phyloP scores from a whole-genome alignment of 2,888 invertebrate species.

The Nudaria mundana region DNA sequence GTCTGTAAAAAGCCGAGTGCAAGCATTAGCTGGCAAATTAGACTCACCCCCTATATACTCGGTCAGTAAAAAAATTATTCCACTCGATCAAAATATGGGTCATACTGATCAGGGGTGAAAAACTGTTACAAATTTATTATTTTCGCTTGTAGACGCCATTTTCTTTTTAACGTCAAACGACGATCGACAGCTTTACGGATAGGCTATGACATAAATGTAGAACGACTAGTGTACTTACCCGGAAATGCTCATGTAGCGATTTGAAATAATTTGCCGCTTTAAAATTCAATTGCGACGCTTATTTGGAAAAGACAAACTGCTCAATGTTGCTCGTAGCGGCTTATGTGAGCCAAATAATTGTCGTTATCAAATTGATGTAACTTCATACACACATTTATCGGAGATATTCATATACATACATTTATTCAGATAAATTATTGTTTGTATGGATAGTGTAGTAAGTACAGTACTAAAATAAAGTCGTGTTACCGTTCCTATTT shows the following conservation, averaged over 20 bases:
- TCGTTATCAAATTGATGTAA: slow-evolving; percentile 39
- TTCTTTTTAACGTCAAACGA: slow-evolving; percentile 32
- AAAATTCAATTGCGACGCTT: slow-evolving; percentile 40
- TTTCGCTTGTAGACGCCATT: slow-evolving; percentile 58
- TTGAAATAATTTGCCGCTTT: slow-evolving; percentile 46
- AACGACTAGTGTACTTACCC: slow-evolving; percentile 44
- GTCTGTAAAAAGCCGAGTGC: slow-evolving; percentile 69
- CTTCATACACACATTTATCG: slow-evolving; percentile 18
- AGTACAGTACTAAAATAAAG: no score
- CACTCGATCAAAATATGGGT: slow-evolving; percentile 55
- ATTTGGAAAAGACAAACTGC: slow-evolving; percentile 55
- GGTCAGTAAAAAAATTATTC: slow-evolving; percentile 67
- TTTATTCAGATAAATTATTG: slow-evolving; percentile 15
- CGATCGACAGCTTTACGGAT: slow-evolving; percentile 53
- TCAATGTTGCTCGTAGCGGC: slow-evolving; percentile 36
- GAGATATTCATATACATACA: slow-evolving; percentile 19
- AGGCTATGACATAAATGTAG: slow-evolving; percentile 45
- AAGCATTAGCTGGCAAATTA: slow-evolving; percentile 65
- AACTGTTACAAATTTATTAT: slow-evolving; percentile 19
- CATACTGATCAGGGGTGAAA: slow-evolving; percentile 63
- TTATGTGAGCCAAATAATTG: slow-evolving; percentile 40
- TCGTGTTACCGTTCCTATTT: no score
- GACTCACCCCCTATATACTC: slow-evolving; percentile 71
- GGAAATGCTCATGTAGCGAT: slow-evolving; percentile 36
- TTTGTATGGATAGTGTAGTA: slow-evolving; percentile 18